Conservation (phyloP, 2,888 invertebrate genomes). For the Bugula neritina region DNA sequence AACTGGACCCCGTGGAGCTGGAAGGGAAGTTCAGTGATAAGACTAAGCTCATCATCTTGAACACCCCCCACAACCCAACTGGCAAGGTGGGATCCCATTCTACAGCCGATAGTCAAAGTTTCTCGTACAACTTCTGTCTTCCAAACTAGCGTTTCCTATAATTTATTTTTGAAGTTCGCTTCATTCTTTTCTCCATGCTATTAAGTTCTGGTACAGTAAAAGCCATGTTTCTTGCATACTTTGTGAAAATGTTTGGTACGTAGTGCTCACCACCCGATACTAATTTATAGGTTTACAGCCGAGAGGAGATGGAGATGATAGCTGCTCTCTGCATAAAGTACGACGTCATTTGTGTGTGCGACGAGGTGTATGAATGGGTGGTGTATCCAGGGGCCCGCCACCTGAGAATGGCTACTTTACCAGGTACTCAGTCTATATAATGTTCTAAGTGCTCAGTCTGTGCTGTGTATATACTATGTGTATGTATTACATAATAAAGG, state of each 20-base stretch:
- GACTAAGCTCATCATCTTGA: constrained; percentile 91
- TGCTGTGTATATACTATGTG: not conserved
- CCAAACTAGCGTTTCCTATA: no score
- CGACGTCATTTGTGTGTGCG: constrained; percentile 83
- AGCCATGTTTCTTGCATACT: no score
- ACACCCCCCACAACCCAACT: constrained; percentile 94
- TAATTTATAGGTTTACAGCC: constrained; percentile 52
- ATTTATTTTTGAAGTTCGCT: no score
- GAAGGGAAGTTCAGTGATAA: constrained; percentile 72
- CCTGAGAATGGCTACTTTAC: constrained; percentile 67
- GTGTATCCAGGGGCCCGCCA: constrained; percentile 65
- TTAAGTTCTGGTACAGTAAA: no score
- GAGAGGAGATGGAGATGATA: constrained; percentile 59
- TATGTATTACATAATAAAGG: not conserved
- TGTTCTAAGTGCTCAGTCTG: not conserved
- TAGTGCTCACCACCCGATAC: no score
- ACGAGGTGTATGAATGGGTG: constrained; percentile 98
- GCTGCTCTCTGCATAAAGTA: constrained; percentile 84
- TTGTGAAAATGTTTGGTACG: no score
- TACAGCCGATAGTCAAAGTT: not conserved
- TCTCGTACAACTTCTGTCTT: no score
- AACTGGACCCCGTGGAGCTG: constrained; percentile 74
- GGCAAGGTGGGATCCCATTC: constrained; percentile 68
- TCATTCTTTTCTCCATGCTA: no score
- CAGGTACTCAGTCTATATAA: constrained; percentile 1